Percentiles rank a stretch among this genome's conserved stretches.
Conservation (phyloP, 1,140 invertebrate genomes). For the Stratiolaelaps scimitus region DNA sequence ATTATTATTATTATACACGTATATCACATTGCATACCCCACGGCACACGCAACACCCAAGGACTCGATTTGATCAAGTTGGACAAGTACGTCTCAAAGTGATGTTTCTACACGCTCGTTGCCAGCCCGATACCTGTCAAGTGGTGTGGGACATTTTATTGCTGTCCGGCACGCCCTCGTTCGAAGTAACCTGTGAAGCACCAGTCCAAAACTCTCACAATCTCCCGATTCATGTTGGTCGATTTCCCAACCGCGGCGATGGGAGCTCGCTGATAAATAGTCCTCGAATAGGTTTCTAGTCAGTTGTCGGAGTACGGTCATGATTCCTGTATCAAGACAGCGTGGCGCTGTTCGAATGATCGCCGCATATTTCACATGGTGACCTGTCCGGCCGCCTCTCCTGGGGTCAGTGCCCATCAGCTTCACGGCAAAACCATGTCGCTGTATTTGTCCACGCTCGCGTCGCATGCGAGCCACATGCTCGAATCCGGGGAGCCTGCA, state of each 20-base stretch:
- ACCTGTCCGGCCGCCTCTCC: too few species aligned
- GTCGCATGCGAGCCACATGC: not conserved
- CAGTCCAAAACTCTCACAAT: not conserved
- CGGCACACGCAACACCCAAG: too few species aligned
- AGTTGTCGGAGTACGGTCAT: not conserved
- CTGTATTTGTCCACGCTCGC: not conserved
- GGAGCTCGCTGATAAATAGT: not conserved
- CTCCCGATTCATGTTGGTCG: too few species aligned
- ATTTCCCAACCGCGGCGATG: too few species aligned
- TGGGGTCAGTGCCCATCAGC: not conserved
- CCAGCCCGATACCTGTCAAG: slow-evolving; percentile 11
- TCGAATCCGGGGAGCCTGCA: not conserved
- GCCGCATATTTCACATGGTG: not conserved
- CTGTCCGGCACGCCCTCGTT: not conserved
- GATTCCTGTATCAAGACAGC: not conserved
- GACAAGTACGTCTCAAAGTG: too few species aligned
- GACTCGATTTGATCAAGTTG: too few species aligned
- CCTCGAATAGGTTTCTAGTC: slow-evolving; percentile 4
- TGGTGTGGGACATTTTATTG: slow-evolving; percentile 5
- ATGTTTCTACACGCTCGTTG: too few species aligned
- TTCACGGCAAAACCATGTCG: slow-evolving; percentile 5
- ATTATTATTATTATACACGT: too few species aligned
- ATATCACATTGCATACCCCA: too few species aligned
- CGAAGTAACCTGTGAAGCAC: not conserved
- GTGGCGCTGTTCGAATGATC: slow-evolving; percentile 21